Evolutionary conservation across 2,797 vertebrate genomes (phyloP), one percentile per base, ranked within the genome.

Genomic region (Distichodus sexfasciatus): DNA sequence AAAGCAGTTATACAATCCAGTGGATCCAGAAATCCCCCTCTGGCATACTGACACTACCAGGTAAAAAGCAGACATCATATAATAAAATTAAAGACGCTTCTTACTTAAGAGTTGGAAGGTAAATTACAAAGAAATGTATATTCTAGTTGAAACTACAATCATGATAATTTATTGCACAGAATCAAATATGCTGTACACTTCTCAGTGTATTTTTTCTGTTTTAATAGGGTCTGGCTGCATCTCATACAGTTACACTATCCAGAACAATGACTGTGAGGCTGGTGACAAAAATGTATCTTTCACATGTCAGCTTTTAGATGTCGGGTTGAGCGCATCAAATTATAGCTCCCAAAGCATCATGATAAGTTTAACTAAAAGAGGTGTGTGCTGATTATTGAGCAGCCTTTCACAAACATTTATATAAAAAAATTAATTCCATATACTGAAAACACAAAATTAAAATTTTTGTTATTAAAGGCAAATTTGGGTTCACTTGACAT

Each of bases 181-280:
- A n/a, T n/a, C n/a, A n/a, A n/a, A n/a, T n/a, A n/a, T n/a, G n/a
- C n/a, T n/a, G n/a, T n/a, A n/a, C n/a, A n/a, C n/a, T n/a, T n/a
- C n/a, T n/a, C n/a, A n/a, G n/a, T n/a, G n/a, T n/a, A n/a, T n/a
- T n/a, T n/a, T n/a, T 43, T 28, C 1, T 61, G 61, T 66, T 79
- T 59, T 6, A 53, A 78, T 76, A 11, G 12, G 3, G 1, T 6
- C 2, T 0, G 60, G 57, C 69, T 90, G 89, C 58, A 62, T 74
- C 46, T 29, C 0, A 0, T 7, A 85, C 43, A 0, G 35, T 0
- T 62, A 78, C 12, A 0, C 0, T 1, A 14, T 79, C 1, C 0
- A 0, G 3, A 43, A 0, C 19, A 76, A 77, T 33, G 15, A 0
- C 0, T 50, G 2, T 41, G 1, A 0, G 4, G 0, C 0, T 0